phyloP scores from a whole-genome alignment of 2,113 vertebrate genomes.

The Plecotus auritus region DNA sequence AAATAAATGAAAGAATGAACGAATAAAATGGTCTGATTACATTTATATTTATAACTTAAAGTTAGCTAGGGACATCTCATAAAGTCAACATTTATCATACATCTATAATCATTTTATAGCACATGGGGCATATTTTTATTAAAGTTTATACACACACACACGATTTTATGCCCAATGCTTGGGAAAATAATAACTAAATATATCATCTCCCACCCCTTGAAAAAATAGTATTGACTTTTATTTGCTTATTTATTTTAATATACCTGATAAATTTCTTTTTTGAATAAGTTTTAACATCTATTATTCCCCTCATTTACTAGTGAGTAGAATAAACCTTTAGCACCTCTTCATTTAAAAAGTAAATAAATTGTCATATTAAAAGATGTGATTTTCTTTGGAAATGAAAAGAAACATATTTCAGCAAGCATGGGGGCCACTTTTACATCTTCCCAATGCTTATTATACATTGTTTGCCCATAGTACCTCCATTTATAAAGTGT shows the following conservation, averaged over 20 bases:
- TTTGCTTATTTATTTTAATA: background rate
- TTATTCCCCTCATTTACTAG: background rate
- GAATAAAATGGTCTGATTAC: background rate
- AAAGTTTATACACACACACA: background rate
- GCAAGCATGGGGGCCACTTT: background rate
- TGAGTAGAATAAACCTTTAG: background rate
- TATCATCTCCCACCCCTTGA: background rate
- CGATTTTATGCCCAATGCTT: background rate
- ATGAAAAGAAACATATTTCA: background rate
- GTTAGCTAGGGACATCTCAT: background rate
- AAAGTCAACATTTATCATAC: background rate
- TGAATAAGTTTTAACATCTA: background rate
- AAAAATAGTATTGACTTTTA: background rate
- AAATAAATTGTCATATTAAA: background rate
- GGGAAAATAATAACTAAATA: background rate
- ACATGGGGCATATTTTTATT: background rate
- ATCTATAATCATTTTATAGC: background rate
- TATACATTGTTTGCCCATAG: background rate
- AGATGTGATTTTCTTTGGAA: background rate
- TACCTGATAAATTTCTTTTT: background rate
- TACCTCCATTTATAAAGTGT: background rate
- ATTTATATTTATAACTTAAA: slow-evolving; percentile 22
- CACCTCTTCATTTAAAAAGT: background rate
- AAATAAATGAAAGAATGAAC: background rate
- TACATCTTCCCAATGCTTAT: background rate